These are phyloP conservation scores for Drosophila biarmipes DNA, from an alignment of 1,140 invertebrate genomes.

Conservation along the genomic window DNA sequence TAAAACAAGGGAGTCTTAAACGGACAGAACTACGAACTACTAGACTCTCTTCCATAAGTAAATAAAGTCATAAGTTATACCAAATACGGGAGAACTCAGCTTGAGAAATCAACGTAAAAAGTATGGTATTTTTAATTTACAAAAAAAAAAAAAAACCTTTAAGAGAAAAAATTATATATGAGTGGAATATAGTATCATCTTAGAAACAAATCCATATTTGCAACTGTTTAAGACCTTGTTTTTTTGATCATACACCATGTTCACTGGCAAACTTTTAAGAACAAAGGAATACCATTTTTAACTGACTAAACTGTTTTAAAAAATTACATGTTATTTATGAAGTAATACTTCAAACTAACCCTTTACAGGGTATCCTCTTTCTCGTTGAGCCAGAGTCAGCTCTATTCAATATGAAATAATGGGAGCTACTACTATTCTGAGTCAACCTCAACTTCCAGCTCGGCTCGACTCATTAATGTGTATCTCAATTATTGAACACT, in stretches of 20 bases:
- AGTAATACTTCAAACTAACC: background rate
- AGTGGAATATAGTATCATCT: no score
- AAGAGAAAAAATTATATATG: no score
- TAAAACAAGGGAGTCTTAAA: background rate
- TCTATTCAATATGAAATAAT: slow-evolving; percentile 79
- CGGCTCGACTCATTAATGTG: slow-evolving; percentile 71
- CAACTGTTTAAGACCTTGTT: no score
- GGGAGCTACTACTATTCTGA: slow-evolving; percentile 73
- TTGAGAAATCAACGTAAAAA: background rate
- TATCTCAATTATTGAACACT: slow-evolving; percentile 83
- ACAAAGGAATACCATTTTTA: no score
- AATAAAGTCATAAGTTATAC: background rate
- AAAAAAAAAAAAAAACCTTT: background rate
- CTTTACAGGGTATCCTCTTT: slow-evolving; percentile 3
- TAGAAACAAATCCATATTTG: no score
- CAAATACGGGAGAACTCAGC: no score
- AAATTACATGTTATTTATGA: background rate
- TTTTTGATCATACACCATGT: no score
- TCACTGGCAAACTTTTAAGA: no score
- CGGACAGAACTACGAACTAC: background rate
- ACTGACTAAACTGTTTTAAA: no score
- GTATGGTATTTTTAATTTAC: background rate
- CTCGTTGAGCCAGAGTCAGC: background rate
- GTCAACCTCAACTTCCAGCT: slow-evolving; percentile 33
- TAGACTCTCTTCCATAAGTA: background rate